These are phyloP conservation scores for Mystacornis crossleyi DNA, from an alignment of 2,113 vertebrate species.

Conservation along the genomic window DNA sequence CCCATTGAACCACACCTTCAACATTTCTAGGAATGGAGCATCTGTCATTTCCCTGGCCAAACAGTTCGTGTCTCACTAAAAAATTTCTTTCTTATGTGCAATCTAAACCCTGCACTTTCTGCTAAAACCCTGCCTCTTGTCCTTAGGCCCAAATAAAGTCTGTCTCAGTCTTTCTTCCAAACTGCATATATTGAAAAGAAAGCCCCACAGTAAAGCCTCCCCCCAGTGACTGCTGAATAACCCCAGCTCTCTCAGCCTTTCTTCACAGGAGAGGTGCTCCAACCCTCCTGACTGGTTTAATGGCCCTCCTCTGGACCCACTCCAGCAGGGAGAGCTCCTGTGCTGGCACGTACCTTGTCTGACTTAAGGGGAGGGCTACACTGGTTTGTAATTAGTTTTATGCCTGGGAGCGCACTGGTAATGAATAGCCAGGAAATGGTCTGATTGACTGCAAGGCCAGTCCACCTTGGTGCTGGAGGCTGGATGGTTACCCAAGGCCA, in stretches of 20 bases:
- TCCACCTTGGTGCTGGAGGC: neutral
- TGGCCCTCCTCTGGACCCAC: neutral
- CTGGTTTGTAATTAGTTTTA: neutral
- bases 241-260: neutral
- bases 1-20: neutral
- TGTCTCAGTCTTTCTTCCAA: neutral
- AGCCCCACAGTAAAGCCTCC: neutral
- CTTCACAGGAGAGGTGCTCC: neutral
- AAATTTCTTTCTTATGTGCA: neutral
- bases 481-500: neutral
- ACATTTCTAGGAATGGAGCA: neutral
- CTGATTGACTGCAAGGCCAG: neutral
- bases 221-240: neutral
- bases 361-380: neutral
- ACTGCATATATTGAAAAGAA: neutral
- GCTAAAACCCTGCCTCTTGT: neutral
- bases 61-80: neutral
- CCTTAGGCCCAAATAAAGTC: neutral
- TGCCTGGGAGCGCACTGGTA: neutral
- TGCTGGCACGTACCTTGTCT: neutral
- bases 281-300: fast-evolving
- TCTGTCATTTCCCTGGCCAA: neutral
- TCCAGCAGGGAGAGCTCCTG: neutral
- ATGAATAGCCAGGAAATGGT: neutral
- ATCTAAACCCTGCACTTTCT: neutral